Conservation (phyloP, 2,113 vertebrate species). For the Seriola dumerili region DNA sequence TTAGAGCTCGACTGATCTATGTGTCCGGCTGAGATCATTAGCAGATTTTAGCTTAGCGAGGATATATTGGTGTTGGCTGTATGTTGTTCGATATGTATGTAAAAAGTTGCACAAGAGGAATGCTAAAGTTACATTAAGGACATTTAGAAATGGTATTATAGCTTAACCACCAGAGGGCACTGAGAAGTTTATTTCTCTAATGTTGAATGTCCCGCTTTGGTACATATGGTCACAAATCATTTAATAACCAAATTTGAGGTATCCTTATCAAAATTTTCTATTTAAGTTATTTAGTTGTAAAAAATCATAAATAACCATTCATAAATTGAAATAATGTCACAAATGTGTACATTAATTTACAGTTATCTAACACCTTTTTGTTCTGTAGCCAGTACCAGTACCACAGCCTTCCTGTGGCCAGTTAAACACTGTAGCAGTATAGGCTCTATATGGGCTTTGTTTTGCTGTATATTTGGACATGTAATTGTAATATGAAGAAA, state of each 20-base stretch:
- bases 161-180: slow-evolving; percentile 35
- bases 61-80: not conserved
- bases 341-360: not conserved
- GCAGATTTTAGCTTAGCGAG: not conserved
- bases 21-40: not conserved
- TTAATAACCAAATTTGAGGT: not conserved
- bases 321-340: not conserved
- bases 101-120: not conserved
- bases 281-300: not conserved
- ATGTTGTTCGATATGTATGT: not conserved
- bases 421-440: not conserved
- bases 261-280: not conserved
- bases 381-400: not conserved
- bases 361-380: not conserved
- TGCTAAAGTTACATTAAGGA: not conserved
- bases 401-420: too few species aligned
- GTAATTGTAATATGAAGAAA: not conserved
- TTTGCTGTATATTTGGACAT: not conserved
- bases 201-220: not conserved
- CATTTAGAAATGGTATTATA: not conserved
- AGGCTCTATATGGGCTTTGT: not conserved
- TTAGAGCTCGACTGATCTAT: not conserved
- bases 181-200: not conserved
- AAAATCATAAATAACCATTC: too few species aligned
- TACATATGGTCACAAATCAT: not conserved